Evolutionary conservation across 2,113 vertebrate species (phyloP), one percentile per base, ranked within the genome.

Genomic region (Dermatemys mawii): DNA sequence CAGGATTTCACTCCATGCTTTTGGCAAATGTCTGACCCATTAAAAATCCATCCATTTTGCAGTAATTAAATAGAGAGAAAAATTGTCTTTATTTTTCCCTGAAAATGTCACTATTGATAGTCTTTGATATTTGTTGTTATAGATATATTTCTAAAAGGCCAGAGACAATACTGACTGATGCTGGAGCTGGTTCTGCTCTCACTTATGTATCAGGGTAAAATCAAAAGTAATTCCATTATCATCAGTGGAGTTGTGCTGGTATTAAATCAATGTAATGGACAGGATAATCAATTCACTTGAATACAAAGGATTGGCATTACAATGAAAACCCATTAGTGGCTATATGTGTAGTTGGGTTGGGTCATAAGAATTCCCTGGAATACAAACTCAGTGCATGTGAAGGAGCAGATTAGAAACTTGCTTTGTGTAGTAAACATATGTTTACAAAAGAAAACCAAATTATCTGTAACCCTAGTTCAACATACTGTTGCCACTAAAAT

Each of bases 211-310:
- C 54, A 90, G 81, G 26, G 38, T 63, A 86, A 67, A 84, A 32
- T 27, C 44, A 81, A 81, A 67, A 93, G 53, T 41, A 51, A 79
- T 91, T 90, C 89, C 85, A 16, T 75, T 81, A 63, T 78, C 70
- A 81, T 93, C 70, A 54, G 38, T 26, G 50, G 19, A 79, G 67
- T 83, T 90, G 41, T 1, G 12, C 8, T 87, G 89, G 78, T 55
- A 81, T 53, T 24, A 87, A 91, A 79, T 27, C 54, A 87, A 67
- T 55, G 60, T 88, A 81, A 95, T 84, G 38, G 83, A 76, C 79
- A 93, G 83, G 70, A 78, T 27, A 93, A 90, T 90, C 79, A 90
- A 97, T 51, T 82, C 78, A 60, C 76, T 88, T 81, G 89, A 90
- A 88, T 86, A 76, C 2, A 0, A 38, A 95, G 90, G 84, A 92